Percentiles rank a stretch among this genome's conserved stretches.
Conservation (phyloP, 2,888 invertebrate species). For the Eupelmus urozonus region DNA sequence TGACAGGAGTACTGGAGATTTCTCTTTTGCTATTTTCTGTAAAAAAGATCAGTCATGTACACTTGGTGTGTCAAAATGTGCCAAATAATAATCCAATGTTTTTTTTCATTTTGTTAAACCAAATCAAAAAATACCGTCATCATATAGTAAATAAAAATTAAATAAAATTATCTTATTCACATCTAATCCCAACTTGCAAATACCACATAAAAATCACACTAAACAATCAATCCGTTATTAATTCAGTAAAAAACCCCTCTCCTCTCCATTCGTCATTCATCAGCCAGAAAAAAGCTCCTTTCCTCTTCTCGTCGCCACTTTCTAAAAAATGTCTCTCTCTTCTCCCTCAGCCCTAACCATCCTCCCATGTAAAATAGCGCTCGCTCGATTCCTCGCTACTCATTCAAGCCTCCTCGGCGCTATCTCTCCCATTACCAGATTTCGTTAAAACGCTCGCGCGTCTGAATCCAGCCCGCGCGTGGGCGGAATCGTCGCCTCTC, state of each 20-base stretch:
- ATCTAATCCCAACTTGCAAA: no score
- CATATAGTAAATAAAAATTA: no score
- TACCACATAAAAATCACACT: no score
- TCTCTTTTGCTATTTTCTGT: no score
- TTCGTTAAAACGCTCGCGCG: slow-evolving; percentile 71
- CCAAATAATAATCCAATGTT: no score
- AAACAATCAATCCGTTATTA: no score
- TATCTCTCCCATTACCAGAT: slow-evolving; percentile 73
- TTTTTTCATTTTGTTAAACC: no score
- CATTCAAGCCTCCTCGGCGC: slow-evolving; percentile 63
- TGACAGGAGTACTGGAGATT: no score
- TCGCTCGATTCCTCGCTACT: slow-evolving; percentile 57
- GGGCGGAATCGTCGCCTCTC: slow-evolving; percentile 46
- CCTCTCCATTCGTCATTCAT: slow-evolving; percentile 24
- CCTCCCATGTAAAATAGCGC: slow-evolving; percentile 22
- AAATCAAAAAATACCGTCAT: no score
- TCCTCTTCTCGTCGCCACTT: not conserved
- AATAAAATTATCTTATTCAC: no score
- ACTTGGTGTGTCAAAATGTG: no score
- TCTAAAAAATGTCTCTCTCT: slow-evolving; percentile 39
- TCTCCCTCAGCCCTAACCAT: not conserved
- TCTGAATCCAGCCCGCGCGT: slow-evolving; percentile 60
- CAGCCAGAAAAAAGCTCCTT: not conserved
- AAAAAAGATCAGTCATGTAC: no score
- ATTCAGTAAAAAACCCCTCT: not conserved